Evolutionary conservation across 2,113 vertebrate genomes (phyloP), one percentile per base, ranked within the genome.

Genomic region (Triplophysa dalaica): DNA sequence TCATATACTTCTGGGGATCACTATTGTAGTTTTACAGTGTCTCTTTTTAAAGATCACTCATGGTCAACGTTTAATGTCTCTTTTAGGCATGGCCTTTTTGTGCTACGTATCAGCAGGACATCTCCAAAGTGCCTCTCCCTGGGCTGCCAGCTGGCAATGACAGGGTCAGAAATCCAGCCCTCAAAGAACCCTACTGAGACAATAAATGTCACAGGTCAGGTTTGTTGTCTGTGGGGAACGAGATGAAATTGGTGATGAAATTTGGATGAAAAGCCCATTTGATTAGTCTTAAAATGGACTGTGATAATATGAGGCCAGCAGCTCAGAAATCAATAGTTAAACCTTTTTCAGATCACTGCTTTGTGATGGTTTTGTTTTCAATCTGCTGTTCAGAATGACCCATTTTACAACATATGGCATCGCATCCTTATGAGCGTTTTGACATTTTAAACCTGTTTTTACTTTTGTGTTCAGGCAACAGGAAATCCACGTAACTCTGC

Each of bases 161-260:
- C 16, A 24, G 65, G 70, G 77, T 63, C 70, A 75, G 77, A 79
- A 29, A 72, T 73, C 41, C n/a, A 41, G 56, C 33, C 64, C 33
- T 45, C 67, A 70, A 72, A 79, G 81, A 69, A 56, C 77, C 45
- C 4, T 56, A 66, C 24, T 80, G 65, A 11, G 70, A 77, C 79
- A 22, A 21, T 56, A 79, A 83, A 83, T 75, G 72, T 75, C 77
- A 83, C 12, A 58, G 77, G 58, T 76, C 72, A 80, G 24, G 41
- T 26, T 58, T 79, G 56, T 79, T 45, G n/a, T 77, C 16, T 12
- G 19, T 33, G 29, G 29, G 9, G 13, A 21, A 54, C n/a, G 24
- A 21, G 24, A 66, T 77, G 70, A 77, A 7, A 77, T 19, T 65
- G 61, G 21, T 24, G 24, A 24, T 24, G 24, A 24, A 24, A 24